Percentiles rank a stretch among this genome's conserved stretches.
phyloP scores from a whole-genome alignment of 2,797 vertebrate species.

The Malurus splendens region DNA sequence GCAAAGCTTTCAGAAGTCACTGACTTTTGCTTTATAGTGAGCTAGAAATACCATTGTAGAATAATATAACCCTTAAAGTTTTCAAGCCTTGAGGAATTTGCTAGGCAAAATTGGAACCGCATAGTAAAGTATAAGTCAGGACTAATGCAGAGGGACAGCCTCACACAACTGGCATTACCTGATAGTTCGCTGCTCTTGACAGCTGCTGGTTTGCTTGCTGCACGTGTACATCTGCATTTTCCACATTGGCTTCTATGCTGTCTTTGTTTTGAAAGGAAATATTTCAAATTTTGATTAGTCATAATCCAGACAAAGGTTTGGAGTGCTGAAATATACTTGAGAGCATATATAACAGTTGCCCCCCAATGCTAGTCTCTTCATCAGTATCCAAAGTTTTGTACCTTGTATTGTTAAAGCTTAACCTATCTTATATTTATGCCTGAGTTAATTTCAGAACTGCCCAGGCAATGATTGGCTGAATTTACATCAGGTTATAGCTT shows the following conservation, averaged over 20 bases:
- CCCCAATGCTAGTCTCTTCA: not conserved
- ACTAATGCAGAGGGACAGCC: not conserved
- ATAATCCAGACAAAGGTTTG: not conserved
- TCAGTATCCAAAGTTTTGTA: not conserved
- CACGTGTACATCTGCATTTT: conserved; percentile 83
- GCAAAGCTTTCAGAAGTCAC: not conserved
- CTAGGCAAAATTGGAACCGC: not conserved
- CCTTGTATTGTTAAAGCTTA: not conserved
- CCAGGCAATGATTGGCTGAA: not conserved
- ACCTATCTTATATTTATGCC: accelerated
- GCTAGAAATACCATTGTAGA: not conserved
- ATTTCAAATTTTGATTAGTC: not conserved
- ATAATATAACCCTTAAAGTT: not conserved
- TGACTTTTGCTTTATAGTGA: not conserved
- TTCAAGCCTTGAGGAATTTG: not conserved
- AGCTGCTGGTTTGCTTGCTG: conserved; percentile 89
- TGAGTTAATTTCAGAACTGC: not conserved
- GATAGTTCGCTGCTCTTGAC: conserved; percentile 82
- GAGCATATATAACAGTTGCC: not conserved
- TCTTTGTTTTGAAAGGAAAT: conserved; percentile 68
- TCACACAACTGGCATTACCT: conserved; percentile 75
- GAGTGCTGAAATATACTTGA: not conserved
- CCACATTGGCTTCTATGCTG: conserved; percentile 93
- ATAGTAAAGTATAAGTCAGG: not conserved
- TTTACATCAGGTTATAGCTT: not conserved